Evolutionary conservation across 1,140 invertebrate species (phyloP).

Genomic region (Aphelenchoides besseyi): DNA sequence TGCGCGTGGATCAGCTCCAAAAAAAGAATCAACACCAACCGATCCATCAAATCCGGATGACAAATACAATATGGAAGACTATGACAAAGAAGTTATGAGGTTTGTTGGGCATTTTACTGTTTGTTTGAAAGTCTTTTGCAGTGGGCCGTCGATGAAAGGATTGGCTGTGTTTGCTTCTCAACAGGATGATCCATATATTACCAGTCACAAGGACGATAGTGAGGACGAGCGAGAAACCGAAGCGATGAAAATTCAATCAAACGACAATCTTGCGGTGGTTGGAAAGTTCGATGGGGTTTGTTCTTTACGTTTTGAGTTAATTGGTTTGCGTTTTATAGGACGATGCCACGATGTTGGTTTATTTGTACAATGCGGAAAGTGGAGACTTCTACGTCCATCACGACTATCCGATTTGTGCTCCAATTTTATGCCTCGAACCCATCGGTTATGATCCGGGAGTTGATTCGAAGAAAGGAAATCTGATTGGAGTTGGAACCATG

Average conservation of each 20-base stretch:
- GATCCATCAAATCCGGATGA: slow-evolving; percentile 14
- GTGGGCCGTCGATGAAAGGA: slow-evolving; percentile 38
- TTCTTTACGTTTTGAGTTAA: not conserved
- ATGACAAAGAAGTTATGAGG: slow-evolving; percentile 26
- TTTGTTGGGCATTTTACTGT: not conserved
- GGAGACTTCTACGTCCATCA: slow-evolving; percentile 89
- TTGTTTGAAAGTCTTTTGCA: not conserved
- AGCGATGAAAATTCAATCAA: slow-evolving; percentile 31
- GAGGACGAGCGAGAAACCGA: slow-evolving; percentile 39
- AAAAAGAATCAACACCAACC: not conserved
- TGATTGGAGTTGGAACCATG: slow-evolving; percentile 86
- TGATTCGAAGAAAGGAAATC: slow-evolving; percentile 70
- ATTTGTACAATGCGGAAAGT: slow-evolving; percentile 84
- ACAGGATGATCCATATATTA: slow-evolving; percentile 42
- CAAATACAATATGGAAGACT: slow-evolving; percentile 38
- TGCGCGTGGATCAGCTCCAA: not conserved
- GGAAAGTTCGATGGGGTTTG: slow-evolving; percentile 32
- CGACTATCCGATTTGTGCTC: slow-evolving; percentile 79
- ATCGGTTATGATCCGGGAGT: slow-evolving; percentile 73
- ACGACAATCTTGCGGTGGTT: slow-evolving; percentile 38
- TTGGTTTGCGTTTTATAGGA: slow-evolving; percentile 19
- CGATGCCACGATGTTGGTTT: slow-evolving; percentile 58
- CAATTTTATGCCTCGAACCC: slow-evolving; percentile 87
- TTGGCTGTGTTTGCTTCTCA: slow-evolving; percentile 31
- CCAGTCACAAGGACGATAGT: slow-evolving; percentile 31